Evolutionary conservation across 23 tunicate species (phyloP), one percentile per base, ranked within the genome.

Genomic region (Clavelina lepadiformis): DNA sequence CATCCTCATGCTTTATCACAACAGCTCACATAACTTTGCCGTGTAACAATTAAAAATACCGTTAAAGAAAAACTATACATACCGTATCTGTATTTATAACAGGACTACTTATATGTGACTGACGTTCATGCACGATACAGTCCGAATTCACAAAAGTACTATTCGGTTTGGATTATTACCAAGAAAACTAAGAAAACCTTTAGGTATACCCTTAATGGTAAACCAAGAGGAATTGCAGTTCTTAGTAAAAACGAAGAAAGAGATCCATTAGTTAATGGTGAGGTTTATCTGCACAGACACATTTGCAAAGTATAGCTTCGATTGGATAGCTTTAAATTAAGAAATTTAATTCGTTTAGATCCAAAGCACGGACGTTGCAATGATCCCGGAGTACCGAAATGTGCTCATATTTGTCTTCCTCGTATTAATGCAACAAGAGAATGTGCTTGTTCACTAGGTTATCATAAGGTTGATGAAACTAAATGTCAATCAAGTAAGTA

Each of bases 381-480:
- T 3, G 47, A 57, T 19, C 21, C 35, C 35, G 3, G 20, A 13
- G 20, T 37, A 13, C 81, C 76, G 6, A 18, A 24, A 3, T 86
- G 95, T 33, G 76, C 45, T 3, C 95, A 86, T 15, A 72, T 86
- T 38, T 86, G 95, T 45, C 58, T 86, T 2, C 95, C 95, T 5
- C 61, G 95, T 60, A 31, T 66, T 35, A 73, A 73, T 69, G 58
- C 76, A 8, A 65, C 61, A 1, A 65, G 85, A 21, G 71, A 58
- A 51, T 86, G 95, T 54, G 76, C 61, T 20, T 86, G 95, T 46
- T 86, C 95, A 0, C 33, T 86, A 33, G 95, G 95, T 0, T 86
- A 68, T 62, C 6, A 33, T 26, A 44, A 46, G 27, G 27, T 29
- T 37, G 83, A 58, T 37, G 83, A 77, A 3, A 77, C 67, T 3